These are phyloP conservation scores for Halcyon senegalensis DNA, from an alignment of 2,113 vertebrate genomes.

Conservation along the genomic window DNA sequence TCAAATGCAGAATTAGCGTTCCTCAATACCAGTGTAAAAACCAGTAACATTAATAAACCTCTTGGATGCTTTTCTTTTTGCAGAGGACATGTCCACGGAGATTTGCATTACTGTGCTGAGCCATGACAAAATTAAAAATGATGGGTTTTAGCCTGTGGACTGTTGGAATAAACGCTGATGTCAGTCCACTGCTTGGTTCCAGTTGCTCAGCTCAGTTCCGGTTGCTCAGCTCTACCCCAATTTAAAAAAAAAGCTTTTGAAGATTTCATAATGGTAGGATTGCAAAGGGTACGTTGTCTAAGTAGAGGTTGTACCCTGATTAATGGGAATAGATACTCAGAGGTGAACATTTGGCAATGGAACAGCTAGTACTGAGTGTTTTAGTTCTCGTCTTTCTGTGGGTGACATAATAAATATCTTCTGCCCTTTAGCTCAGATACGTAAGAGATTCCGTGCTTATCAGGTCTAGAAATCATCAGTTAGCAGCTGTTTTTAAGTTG, in stretches of 20 bases:
- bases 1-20: background rate
- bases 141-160: background rate
- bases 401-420: conserved; percentile 37
- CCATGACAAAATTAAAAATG: background rate
- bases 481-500: conserved; percentile 76
- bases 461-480: conserved; percentile 59
- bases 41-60: background rate
- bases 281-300: background rate
- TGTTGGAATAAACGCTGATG: background rate
- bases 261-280: background rate
- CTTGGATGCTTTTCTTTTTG: background rate
- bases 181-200: background rate
- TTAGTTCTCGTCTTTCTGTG: conserved; percentile 41
- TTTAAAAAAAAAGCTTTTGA: conserved; percentile 11
- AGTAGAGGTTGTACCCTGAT: background rate
- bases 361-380: conserved; percentile 13
- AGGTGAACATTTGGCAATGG: conserved; percentile 21
- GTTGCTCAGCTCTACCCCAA: background rate
- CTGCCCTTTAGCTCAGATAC: conserved; percentile 42
- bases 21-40: background rate
- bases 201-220: background rate
- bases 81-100: background rate
- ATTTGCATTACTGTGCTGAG: background rate
- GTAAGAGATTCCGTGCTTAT: conserved; percentile 57
- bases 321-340: conserved; percentile 22